A percentile compares a stretch with the other conserved stretches of the same genome.
Conservation (phyloP, 2,113 vertebrate species). For the Hipposideros armiger region DNA sequence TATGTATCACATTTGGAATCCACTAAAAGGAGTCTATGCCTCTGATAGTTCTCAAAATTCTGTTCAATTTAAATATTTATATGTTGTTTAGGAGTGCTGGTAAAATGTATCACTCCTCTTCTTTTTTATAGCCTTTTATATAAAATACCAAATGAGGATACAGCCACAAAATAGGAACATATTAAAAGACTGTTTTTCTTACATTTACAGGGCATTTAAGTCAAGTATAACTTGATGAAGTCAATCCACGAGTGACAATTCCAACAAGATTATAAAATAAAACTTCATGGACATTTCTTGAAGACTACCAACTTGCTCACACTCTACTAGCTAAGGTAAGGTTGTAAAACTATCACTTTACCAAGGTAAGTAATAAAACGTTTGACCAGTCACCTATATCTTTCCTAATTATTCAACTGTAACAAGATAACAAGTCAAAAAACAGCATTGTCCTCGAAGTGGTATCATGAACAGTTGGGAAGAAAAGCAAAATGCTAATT, state of each 20-base stretch:
- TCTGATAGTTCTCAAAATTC: conserved; percentile 12
- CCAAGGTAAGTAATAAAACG: not conserved
- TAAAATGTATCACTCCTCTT: not conserved
- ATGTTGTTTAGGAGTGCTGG: not conserved
- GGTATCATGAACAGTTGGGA: not conserved
- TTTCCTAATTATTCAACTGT: not conserved
- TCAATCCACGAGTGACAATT: not conserved
- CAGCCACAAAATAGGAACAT: not conserved
- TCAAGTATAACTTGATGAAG: not conserved
- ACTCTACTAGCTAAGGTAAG: not conserved
- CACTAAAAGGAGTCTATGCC: not conserved
- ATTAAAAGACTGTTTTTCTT: conserved; percentile 24
- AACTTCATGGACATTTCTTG: not conserved
- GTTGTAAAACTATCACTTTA: not conserved
- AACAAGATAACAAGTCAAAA: not conserved
- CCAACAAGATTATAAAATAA: conserved; percentile 20
- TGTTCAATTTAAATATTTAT: not conserved
- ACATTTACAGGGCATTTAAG: not conserved
- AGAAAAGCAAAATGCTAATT: conserved; percentile 12
- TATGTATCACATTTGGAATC: not conserved
- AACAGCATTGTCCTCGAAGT: not conserved
- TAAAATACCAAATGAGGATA: not conserved
- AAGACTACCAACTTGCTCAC: not conserved
- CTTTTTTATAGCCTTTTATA: not conserved
- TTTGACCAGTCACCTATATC: not conserved